phyloP scores from a whole-genome alignment of 2,888 invertebrate species.

The Ephialtes manifestator region DNA sequence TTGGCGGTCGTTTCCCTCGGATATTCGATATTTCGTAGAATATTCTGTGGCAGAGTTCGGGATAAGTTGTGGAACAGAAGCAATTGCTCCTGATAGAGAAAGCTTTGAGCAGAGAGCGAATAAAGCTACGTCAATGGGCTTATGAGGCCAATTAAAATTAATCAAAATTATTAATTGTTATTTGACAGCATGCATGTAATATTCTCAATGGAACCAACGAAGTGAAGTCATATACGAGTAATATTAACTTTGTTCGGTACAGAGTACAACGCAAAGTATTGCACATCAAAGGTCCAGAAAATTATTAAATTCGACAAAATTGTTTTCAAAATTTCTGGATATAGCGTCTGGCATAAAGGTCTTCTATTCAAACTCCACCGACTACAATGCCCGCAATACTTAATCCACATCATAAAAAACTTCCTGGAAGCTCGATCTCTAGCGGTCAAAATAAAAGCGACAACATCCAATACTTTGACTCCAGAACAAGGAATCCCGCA shows the following conservation, averaged over 20 bases:
- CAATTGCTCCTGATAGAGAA: slow-evolving; percentile 2
- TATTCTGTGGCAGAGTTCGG: neutral
- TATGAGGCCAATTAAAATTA: slow-evolving; percentile 5
- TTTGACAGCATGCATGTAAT: neutral
- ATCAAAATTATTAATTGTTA: neutral
- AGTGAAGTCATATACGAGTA: neutral
- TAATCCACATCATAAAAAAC: no score
- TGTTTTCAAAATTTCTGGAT: no score
- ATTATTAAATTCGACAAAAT: neutral
- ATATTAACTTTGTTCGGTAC: neutral
- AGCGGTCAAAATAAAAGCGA: no score
- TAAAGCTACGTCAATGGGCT: slow-evolving; percentile 5
- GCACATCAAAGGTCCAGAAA: neutral
- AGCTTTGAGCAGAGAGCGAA: neutral
- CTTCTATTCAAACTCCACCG: no score
- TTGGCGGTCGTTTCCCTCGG: slow-evolving; percentile 13
- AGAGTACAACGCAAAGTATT: neutral
- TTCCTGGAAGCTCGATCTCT: no score
- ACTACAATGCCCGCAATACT: no score
- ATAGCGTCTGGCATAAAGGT: no score
- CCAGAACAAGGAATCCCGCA: no score
- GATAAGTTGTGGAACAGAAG: neutral
- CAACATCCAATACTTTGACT: no score
- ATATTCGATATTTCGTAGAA: slow-evolving; percentile 4
- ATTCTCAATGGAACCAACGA: neutral